A percentile compares a stretch with the other conserved stretches of the same genome.
These are phyloP conservation scores for Arvicanthis niloticus DNA, from an alignment of 2,113 vertebrate species.

Conservation along the genomic window DNA sequence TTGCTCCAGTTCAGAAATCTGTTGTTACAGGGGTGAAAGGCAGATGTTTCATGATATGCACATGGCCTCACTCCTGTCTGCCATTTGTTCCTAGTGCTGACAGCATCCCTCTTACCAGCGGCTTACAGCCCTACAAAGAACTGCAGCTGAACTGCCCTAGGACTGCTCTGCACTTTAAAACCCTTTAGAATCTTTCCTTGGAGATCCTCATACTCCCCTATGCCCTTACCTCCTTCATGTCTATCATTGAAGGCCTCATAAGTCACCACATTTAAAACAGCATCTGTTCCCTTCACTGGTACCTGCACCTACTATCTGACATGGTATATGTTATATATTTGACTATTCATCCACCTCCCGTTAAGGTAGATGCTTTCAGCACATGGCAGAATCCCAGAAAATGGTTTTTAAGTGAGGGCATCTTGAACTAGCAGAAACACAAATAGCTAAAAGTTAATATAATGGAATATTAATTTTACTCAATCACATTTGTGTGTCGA, in stretches of 20 bases:
- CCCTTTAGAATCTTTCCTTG: background rate
- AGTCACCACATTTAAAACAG: background rate
- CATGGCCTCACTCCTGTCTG: background rate
- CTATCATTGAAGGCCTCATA: background rate
- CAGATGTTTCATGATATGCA: background rate
- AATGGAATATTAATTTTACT: background rate
- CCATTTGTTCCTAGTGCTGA: background rate
- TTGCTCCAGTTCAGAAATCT: background rate
- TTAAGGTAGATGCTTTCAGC: background rate
- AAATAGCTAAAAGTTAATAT: slow-evolving; percentile 7
- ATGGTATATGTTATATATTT: background rate
- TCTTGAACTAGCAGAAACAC: background rate
- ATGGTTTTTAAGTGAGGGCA: slow-evolving; percentile 17
- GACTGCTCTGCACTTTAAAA: background rate
- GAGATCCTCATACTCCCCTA: background rate
- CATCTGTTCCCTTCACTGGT: background rate
- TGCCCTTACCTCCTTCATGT: background rate
- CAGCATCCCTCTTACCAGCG: background rate
- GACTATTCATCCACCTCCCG: background rate
- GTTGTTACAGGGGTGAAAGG: background rate
- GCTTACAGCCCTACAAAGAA: background rate
- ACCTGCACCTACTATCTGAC: background rate
- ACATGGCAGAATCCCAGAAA: background rate
- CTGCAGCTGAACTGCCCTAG: background rate
- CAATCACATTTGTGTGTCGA: background rate